Evolutionary conservation across 2,113 vertebrate genomes (phyloP).

Genomic region (Sus scrofa): T2T-Sscrofa CM000829.6:28592001-28592500

Average conservation of each 20-base stretch:
- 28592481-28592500: too few relatives aligned
- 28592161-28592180: not conserved
- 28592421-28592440: too few relatives aligned
- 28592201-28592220: constrained; percentile 7
- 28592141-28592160: not conserved
- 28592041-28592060: constrained; percentile 16
- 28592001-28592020: constrained; percentile 44
- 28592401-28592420: too few relatives aligned
- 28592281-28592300: not conserved
- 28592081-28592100: not conserved
- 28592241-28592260: not conserved
- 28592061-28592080: constrained; percentile 40
- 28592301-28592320: not conserved
- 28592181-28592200: constrained; percentile 11
- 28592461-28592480: too few relatives aligned
- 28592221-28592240: constrained; percentile 19
- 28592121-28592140: not conserved
- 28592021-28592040: constrained; percentile 11
- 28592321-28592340: not conserved
- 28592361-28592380: too few relatives aligned
- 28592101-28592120: not conserved
- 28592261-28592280: not conserved
- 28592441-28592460: too few relatives aligned
- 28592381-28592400: too few relatives aligned
- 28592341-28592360: too few relatives aligned